Base-by-base conservation (phyloP, 2,888 invertebrate species). In the Noctua janthe region DNA sequence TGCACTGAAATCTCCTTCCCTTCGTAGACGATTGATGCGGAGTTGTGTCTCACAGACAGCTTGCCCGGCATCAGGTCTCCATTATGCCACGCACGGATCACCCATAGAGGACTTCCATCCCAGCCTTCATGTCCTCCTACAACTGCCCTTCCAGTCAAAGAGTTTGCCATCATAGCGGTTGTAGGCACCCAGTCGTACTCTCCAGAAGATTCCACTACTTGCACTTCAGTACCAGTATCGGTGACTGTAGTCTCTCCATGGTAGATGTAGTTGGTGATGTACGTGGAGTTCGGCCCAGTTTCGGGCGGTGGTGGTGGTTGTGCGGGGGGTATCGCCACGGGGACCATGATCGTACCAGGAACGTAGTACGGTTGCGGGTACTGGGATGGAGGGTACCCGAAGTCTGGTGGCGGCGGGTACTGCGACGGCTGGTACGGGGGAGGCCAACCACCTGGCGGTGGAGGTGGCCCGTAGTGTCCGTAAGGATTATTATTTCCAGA, bases 51-150 rank as follows among this genome's bases (percentile, higher is more conserved):
- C 6, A 97, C 94, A 0, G 97, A 95, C 1, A 97, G 86, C 84
- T 97, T 97, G 2, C 97, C 97, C n/a, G 97, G 97, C 2, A 97
- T 91, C 78, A 97, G 80, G 62, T 97, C 96, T 8, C 96, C 97
- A n/a, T 93, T 93, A 67, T 97, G 95, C 95, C 95, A 96, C 0
- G 95, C 93, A 39, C 97, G 91, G 77, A 97, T 97, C 23, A 97
- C 95, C 96, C 97, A 97, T 0, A 97, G 86, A 0, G 96, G 96
- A 80, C 96, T 97, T 1, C 97, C 96, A 70, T 97, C 97, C 96
- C 97, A 97, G 0, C 96, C 97, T 88, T 97, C 97, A 56, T 97
- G 95, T 0, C 97, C 97, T 0, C 96, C 97, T 0, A 96, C 92
- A 0, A 97, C 96, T 0, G 97, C 97, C 87, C 95, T 92, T 1